These are phyloP conservation scores for Ochotona curzoniae DNA, from an alignment of 2,113 vertebrate genomes.

Conservation along the genomic window DNA sequence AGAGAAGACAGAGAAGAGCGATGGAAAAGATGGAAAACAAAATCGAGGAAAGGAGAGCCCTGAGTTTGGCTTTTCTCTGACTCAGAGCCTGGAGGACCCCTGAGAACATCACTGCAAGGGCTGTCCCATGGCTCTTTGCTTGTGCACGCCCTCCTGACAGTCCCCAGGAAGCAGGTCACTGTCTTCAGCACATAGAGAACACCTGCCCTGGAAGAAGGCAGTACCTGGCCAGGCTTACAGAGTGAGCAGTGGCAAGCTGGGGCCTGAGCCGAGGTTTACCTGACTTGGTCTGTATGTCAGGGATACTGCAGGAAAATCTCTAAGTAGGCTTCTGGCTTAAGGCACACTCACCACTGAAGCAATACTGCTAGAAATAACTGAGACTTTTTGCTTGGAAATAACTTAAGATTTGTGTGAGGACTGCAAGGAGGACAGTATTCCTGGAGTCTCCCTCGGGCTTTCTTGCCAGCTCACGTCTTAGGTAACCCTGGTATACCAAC, in stretches of 20 bases:
- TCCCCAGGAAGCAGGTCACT: background rate
- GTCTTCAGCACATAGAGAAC: background rate
- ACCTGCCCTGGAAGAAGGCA: background rate
- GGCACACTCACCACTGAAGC: background rate
- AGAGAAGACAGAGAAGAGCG: background rate
- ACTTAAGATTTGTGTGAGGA: background rate
- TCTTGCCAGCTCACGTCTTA: background rate
- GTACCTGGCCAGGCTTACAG: background rate
- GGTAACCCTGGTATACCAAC: background rate
- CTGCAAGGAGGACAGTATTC: background rate
- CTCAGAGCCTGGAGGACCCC: background rate
- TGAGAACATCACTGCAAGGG: background rate
- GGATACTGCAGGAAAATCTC: background rate
- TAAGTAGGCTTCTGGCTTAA: background rate
- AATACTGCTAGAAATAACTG: background rate
- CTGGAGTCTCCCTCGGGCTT: background rate
- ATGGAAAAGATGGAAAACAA: background rate
- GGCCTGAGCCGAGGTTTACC: background rate
- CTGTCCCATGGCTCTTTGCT: background rate
- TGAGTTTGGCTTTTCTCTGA: conserved; percentile 5
- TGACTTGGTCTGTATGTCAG: background rate
- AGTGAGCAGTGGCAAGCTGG: background rate
- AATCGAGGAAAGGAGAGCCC: background rate
- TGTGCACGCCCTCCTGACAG: background rate
- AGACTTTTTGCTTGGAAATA: conserved; percentile 22